Conservation (phyloP, 2,888 invertebrate genomes). For the Gonocerus acuteangulatus region DNA sequence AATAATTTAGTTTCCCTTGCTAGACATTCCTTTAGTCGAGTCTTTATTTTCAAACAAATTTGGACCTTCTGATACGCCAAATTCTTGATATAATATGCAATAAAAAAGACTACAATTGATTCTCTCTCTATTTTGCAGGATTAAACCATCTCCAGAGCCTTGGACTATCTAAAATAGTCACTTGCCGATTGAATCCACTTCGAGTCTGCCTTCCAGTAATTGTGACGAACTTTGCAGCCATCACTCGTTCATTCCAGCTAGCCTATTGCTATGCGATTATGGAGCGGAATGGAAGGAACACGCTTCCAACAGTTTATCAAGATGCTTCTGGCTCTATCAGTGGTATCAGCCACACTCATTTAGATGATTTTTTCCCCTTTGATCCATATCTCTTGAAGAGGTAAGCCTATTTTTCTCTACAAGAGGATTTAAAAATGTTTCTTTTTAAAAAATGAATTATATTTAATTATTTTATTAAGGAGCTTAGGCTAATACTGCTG, state of each 20-base stretch:
- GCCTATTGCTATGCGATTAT: conserved; percentile 87
- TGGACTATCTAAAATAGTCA: conserved; percentile 78
- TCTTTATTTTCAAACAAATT: too few relatives aligned
- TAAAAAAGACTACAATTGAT: too few relatives aligned
- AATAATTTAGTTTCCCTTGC: too few relatives aligned
- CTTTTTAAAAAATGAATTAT: background rate
- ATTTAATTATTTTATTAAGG: background rate
- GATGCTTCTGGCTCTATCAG: conserved; percentile 45
- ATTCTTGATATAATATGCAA: too few relatives aligned
- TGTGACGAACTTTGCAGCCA: conserved; percentile 69
- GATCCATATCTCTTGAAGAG: conserved; percentile 73
- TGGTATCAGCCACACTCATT: conserved; percentile 44
- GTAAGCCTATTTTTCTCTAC: conserved; percentile 44
- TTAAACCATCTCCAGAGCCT: conserved; percentile 69
- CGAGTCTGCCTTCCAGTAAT: conserved; percentile 70
- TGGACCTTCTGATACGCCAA: too few relatives aligned
- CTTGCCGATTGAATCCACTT: conserved; percentile 79
- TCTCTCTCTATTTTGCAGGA: conserved; percentile 55
- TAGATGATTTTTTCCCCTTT: conserved; percentile 78
- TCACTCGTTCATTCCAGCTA: conserved; percentile 76
- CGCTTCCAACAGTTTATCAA: conserved; percentile 52
- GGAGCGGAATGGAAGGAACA: conserved; percentile 67
- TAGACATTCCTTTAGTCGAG: too few relatives aligned
- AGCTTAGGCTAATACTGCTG: background rate
- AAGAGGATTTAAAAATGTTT: background rate